Evolutionary conservation across 2,113 vertebrate species (phyloP), one percentile per base, ranked within the genome.

Genomic region (Mesoclemmys tuberculata): DNA sequence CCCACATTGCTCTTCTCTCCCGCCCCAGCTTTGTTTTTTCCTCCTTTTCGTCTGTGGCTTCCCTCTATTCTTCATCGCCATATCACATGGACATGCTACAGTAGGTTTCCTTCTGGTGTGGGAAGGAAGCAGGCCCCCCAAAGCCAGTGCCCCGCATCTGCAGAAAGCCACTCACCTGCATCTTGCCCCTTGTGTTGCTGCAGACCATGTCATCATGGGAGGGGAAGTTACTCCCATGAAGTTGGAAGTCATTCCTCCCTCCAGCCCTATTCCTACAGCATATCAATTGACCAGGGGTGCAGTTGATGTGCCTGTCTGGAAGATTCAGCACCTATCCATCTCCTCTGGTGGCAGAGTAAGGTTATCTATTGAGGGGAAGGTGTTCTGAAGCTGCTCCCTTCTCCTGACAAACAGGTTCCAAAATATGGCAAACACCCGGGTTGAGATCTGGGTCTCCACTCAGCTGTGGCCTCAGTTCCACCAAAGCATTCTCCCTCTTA

Each of bases 391-490:
- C 46, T 88, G 19, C 74, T 49, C n/a, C 84, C n/a, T 19, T 68
- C 55, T 38, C 78, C 89, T 49, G 6, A 54, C 21, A 44, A 93
- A 46, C 10, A 74, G 83, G 49, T 2, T 35, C 48, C 81, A 79
- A 3, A 58, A 85, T 55, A 13, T 21, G 10, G 44, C 58, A 24
- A 68, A 68, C 31, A 68, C 14, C n/a, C 61, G 24, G 26, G 55
- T 27, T 56, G 55, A 4, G 26, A 10, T 8, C 77, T 81, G 77
- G 35, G 87, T 10, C 55, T 56, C 55, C 26, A 56, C 55, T 1
- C 24, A 87, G 6, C 5, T 6, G 5, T 4, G 38, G 75, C 7
- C 10, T 26, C 4, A 24, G 8, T 0, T 46, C 31, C 58, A 44
- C 80, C 85, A 38, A 4, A 8, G 80, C 46, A 85, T 48, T 74